Percentiles rank a stretch among this genome's conserved stretches.
phyloP scores from a whole-genome alignment of 2,113 vertebrate species.

The Rhynchomys soricoides region DNA sequence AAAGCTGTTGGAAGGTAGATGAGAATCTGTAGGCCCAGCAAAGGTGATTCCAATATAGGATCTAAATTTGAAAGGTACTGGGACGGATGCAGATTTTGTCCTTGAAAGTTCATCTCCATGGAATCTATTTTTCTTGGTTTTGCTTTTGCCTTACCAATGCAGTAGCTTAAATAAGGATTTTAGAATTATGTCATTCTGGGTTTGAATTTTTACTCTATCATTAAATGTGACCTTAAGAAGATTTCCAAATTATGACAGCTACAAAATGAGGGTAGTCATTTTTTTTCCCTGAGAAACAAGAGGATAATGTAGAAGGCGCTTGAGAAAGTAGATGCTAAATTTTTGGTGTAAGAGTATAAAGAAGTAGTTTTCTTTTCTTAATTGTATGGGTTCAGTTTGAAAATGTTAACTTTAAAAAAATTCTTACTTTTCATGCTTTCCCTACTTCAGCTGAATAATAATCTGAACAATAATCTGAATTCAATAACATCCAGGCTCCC shows the following conservation, averaged over 20 bases:
- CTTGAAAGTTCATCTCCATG: neutral
- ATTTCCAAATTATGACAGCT: neutral
- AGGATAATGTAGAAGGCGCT: neutral
- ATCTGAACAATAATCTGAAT: neutral
- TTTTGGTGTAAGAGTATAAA: neutral
- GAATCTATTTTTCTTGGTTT: neutral
- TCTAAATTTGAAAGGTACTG: neutral
- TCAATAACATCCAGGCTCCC: neutral
- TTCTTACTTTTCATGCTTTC: conserved; percentile 22
- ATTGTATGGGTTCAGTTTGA: conserved; percentile 29
- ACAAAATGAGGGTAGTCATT: neutral
- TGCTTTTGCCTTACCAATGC: neutral
- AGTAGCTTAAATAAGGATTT: neutral
- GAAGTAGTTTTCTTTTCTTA: neutral
- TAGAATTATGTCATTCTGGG: neutral
- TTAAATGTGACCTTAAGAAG: conserved; percentile 6
- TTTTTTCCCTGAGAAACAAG: neutral
- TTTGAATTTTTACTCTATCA: conserved; percentile 27
- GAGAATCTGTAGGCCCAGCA: neutral
- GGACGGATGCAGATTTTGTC: neutral
- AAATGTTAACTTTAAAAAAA: conserved; percentile 43
- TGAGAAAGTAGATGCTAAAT: neutral
- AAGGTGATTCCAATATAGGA: neutral
- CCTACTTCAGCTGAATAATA: conserved; percentile 1
- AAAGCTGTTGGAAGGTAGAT: neutral